Base-by-base conservation (phyloP, 2,888 invertebrate species). In the Thecocarcelia acutangulata region DNA sequence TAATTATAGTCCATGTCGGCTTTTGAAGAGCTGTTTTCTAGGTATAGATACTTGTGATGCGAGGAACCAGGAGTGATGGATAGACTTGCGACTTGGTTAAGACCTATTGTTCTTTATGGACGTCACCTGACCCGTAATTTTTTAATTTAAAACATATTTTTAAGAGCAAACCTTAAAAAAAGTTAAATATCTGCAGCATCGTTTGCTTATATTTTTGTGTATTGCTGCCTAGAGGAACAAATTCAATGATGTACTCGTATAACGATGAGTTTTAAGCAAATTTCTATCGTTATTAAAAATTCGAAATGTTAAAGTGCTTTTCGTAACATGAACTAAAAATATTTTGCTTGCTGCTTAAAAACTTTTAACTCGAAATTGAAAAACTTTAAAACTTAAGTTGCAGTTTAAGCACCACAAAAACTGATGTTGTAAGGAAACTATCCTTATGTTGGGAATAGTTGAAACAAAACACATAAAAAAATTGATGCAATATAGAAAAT, bases 331-430 rank as follows among this genome's bases (percentile, higher is more conserved):
- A 69, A 58, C 33, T 13, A 48, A 9, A n/a, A 12, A 40, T 37
- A 48, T 24, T 63, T 73, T 46, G 46, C 46, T 12, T 46, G 13
- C 44, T 17, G 73, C 72, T 19, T 33, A n/a, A n/a, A 28, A 56
- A 64, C 37, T 64, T 40, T 21, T 37, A 59, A 68, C 28, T 48
- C 13, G 15, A 66, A 75, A 68, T 75, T 59, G 58, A 58, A 75
- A 75, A 75, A 75, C 59, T 75, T 75, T 68, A 59, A 33, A 68
- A 59, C 12, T 12, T 33, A 24, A n/a, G 15, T 44, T 63, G 9
- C 33, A 33, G 9, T 0, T 33, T 42, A 19, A 48, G 44, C 12
- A 33, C 17, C 59, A 59, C 28, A 52, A 61, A 42, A 28, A 28
- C n/a, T 48, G 33, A 68, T 59, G 33, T 68, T 44, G 37, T 33